A percentile compares a stretch with the other conserved stretches of the same genome.
Evolutionary conservation across 2,797 vertebrate genomes (phyloP).

Genomic region (Prionace glauca): DNA sequence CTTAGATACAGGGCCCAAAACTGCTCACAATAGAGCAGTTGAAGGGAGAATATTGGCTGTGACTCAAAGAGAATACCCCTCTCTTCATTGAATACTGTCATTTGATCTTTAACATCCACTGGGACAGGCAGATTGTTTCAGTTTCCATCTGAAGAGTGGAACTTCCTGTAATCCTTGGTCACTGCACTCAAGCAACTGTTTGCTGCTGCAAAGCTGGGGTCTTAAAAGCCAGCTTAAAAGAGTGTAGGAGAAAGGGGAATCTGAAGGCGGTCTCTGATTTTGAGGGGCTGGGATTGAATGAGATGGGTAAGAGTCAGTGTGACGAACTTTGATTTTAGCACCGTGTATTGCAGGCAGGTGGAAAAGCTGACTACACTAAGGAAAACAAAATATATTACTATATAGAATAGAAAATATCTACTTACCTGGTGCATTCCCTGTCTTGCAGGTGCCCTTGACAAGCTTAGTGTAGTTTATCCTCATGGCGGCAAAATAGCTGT

Average conservation of each 20-base stretch:
- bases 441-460: no score
- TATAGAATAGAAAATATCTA: no score
- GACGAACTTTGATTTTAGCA: not conserved
- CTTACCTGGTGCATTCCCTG: no score
- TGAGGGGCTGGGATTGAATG: not conserved
- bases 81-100: not conserved
- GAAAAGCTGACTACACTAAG: not conserved
- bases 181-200: not conserved
- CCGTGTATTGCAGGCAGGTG: not conserved
- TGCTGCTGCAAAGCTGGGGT: not conserved
- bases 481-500: no score
- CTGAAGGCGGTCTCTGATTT: not conserved
- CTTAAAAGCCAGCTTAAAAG: not conserved
- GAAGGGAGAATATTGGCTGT: not conserved
- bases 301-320: not conserved
- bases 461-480: no score
- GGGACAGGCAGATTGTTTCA: not conserved
- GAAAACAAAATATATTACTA: no score
- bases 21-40: not conserved
- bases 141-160: not conserved
- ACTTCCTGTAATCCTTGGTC: not conserved
- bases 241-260: not conserved
- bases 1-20: no score
- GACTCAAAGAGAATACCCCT: not conserved
- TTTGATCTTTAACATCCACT: not conserved